These are phyloP conservation scores for Griposia aprilina DNA, from an alignment of 2,888 invertebrate species.

Conservation along the genomic window DNA sequence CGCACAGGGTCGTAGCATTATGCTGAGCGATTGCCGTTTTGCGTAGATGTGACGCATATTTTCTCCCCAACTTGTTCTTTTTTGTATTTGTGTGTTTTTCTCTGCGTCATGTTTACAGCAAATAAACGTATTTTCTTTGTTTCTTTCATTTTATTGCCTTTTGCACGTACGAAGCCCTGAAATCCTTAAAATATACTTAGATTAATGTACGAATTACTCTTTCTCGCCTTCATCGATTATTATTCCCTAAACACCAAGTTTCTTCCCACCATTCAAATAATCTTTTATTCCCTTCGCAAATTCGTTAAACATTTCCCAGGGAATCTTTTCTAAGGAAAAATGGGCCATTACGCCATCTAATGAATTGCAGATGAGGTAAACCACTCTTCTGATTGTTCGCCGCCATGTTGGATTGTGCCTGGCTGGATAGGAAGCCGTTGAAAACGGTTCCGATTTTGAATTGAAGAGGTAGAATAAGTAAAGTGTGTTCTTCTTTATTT, in stretches of 20 bases:
- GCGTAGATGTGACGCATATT: too few species aligned
- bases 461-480: not conserved
- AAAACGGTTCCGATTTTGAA: constrained; percentile 28
- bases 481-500: not conserved
- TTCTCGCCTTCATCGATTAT: not conserved
- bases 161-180: too few species aligned
- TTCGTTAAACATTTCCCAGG: constrained; percentile 25
- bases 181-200: not conserved
- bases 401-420: constrained; percentile 53
- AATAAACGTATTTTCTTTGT: too few species aligned
- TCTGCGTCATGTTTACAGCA: too few species aligned
- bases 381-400: constrained; percentile 64
- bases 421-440: constrained; percentile 33
- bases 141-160: too few species aligned
- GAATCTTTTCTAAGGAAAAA: constrained; percentile 46
- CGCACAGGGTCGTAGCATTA: too few species aligned
- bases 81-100: too few species aligned
- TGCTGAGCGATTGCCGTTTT: too few species aligned
- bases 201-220: not conserved
- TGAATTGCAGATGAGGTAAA: constrained; percentile 66
- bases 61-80: too few species aligned
- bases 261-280: not conserved
- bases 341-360: constrained; percentile 60
- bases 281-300: constrained; percentile 13
- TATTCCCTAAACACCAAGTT: not conserved